Evolutionary conservation across 37 sponge, comb jelly and placozoan genomes (phyloP), one percentile per base, ranked within the genome.

Genomic region (Dysidea cf. avara): DNA sequence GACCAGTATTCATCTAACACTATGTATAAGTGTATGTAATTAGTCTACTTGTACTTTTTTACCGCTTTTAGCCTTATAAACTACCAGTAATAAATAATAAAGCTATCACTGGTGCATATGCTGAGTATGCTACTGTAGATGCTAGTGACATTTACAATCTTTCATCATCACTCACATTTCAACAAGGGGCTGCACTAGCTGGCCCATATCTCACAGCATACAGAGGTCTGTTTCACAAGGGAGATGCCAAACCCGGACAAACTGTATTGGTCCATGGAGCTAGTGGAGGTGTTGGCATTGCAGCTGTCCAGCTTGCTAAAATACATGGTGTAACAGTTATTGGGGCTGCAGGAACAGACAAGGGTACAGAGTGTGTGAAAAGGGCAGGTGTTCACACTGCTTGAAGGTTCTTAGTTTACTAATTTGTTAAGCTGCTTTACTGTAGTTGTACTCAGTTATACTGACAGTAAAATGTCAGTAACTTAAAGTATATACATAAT

Each of bases 261-360:
- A 69, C 59, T 17, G 92, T 95, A 7, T 82, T 95, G 1, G 79
- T 95, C 7, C 96, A 87, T 51, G 96, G 96, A 2, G 96, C 92
- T 20, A 95, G 88, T 79, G 96, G 96, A 7, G 96, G 96, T 13
- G 96, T 95, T 33, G 96, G 96, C 0, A 66, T 81, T 0, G 96
- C 92, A 26, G 84, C 88, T 50, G 74, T 90, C 17, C 96, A 95
- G 47, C 67, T 95, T 50, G 87, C 85, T 21, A 39, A 64, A 35
- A 68, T 78, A 14, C 55, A 48, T 50, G 96, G 96, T 17, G 71
- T 83, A 74, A 63, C 13, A 31, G 96, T 87, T 0, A 50, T 87
- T 37, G 96, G 88, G 2, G 84, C 96, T 0, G 96, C 85, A 1
- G 96, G 96, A 0, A 70, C 96, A 6, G 61, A 61, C 2, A 74